Conservation (phyloP, 2,797 vertebrate genomes). For the Anguilla anguilla region DNA sequence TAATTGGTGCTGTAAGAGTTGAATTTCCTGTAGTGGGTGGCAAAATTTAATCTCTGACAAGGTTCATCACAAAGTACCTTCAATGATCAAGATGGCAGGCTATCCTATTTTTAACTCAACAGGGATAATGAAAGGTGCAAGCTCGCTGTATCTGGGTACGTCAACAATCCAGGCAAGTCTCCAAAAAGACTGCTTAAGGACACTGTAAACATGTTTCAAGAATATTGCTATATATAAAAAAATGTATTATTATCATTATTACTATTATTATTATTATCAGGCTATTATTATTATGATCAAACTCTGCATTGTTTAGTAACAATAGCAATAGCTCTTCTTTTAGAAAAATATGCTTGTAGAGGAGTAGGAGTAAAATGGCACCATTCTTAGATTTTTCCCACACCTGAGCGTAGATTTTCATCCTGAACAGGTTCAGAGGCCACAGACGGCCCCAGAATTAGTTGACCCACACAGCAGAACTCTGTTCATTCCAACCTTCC, state of each 20-base stretch:
- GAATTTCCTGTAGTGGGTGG: neutral
- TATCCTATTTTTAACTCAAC: neutral
- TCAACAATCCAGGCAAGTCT: neutral
- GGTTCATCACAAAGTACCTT: neutral
- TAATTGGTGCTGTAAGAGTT: neutral
- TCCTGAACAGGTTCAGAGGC: too few species aligned
- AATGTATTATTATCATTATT: neutral
- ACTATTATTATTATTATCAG: neutral
- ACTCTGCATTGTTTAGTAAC: neutral
- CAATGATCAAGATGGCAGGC: neutral
- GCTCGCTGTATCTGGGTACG: too few species aligned
- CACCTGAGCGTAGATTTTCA: neutral
- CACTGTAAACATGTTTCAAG: neutral
- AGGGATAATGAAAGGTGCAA: too few species aligned
- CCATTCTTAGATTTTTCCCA: neutral
- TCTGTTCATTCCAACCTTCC: neutral
- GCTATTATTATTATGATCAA: too few species aligned
- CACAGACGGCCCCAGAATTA: too few species aligned
- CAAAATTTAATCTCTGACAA: neutral
- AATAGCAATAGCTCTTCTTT: neutral
- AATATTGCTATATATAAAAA: neutral
- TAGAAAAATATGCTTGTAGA: neutral
- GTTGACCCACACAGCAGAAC: neutral
- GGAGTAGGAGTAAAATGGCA: neutral
- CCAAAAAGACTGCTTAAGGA: neutral